Evolutionary conservation across 2,888 invertebrate species (phyloP), one percentile per base, ranked within the genome.

Genomic region (Nudaria mundana): DNA sequence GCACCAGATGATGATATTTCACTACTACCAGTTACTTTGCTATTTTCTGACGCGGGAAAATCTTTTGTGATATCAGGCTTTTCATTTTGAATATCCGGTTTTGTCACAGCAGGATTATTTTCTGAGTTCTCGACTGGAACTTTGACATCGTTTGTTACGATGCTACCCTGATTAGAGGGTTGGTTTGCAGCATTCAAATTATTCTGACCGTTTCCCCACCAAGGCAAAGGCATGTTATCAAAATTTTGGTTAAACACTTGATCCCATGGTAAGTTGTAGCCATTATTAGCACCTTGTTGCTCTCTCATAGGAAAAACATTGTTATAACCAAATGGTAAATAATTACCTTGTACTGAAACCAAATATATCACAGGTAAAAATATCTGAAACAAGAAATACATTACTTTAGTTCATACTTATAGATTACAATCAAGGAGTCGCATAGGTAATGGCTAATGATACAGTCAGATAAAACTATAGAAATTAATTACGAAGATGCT

Each of bases 331-430:
- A 12, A 14, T 7, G 22, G 11, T 4, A 22, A 8, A 14, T 16
- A 10, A n/a, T 45, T 24, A 5, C 31, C 43, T 11, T 60, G 30
- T 10, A 22, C 30, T 15, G 45, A 1, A n/a, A 40, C 16, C 2
- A 35, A n/a, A 25, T 20, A 42, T 20, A 40, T 10, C 2, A 59
- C 14, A 1, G 47, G 18, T 6, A 60, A 15, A 0, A 60, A 3
- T 28, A 57, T 15, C 57, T 57, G 56, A 8, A 57, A 57, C 4
- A 29, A 31, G 31, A 29, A 1, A 32, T 12, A 11, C 1, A 7
- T n/a, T 29, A n/a, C n/a, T n/a, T n/a, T n/a, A n/a, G n/a, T n/a
- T n/a, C n/a, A n/a, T n/a, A n/a, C n/a, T n/a, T n/a, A n/a, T n/a
- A n/a, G n/a, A n/a, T n/a, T n/a, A n/a, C n/a, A n/a, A n/a, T n/a